Base-by-base conservation (phyloP, 2,113 vertebrate genomes). In the Thunnus thynnus region DNA sequence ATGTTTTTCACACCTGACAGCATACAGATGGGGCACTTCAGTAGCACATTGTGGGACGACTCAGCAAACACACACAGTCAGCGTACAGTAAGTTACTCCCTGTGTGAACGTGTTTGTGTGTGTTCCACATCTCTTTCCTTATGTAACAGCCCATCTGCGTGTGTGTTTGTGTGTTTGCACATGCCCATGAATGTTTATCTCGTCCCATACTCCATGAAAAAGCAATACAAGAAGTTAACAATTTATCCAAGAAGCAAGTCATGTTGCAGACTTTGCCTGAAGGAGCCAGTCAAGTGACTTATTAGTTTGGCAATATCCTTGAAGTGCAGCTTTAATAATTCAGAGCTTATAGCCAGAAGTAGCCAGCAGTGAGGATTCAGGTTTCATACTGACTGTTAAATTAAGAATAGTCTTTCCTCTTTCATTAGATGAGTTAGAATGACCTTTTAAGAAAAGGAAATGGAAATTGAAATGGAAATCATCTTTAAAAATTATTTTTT, bases 271-370 rank as follows among this genome's bases (percentile, higher is more conserved):
- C 61, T 61, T 56, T 20, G 61, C 58, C 66, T 27, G 1, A 18
- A 83, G 70, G 61, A 76, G 60, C 16, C 22, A 1, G 1, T 79
- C 27, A 14, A 52, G 68, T 71, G 54, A 65, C 47, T 72, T 70
- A 57, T 88, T 75, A 25, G 57, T 72, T 56, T 69, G 47, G 66
- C 41, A 51, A 67, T 80, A 54, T 79, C 56, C 78, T 78, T 36
- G 10, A 85, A 86, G 76, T 73, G 63, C 64, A 54, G 51, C 74
- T 76, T 92, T 63, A 88, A 91, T 88, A 76, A 86, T 88, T 89
- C 11, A 89, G 46, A 25, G 57, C 2, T 8, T n/a, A 0, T 30
- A 50, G 50, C 27, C 13, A 52, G 47, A 68, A 32, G 48, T n/a
- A 55, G 67, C 63, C 52, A 14, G 20, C 22, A 44, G 68, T 1